Evolutionary conservation across 2,797 vertebrate genomes (phyloP), one percentile per base, ranked within the genome.

Genomic region (Syndactyla subalaris): DNA sequence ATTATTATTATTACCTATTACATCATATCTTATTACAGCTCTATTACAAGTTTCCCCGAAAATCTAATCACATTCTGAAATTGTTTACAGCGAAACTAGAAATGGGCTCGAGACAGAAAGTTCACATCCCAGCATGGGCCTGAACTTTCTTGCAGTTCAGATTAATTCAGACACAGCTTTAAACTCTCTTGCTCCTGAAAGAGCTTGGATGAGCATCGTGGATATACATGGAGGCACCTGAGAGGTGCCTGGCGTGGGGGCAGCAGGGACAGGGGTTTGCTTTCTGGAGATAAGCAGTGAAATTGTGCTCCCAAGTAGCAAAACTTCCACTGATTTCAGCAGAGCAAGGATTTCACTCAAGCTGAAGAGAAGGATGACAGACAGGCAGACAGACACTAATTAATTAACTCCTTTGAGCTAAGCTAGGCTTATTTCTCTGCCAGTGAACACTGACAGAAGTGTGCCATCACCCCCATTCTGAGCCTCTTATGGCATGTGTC

Each of bases 1-100:
- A 97, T 97, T 97, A 97, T 96, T 96, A 94, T 94, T 97, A 95
- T 97, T 96, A 82, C 94, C 91, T 95, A 96, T 97, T 97, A 97
- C 96, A 97, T 96, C 96, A 97, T 95, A 97, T 97, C 95, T 96
- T 95, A 95, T 95, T 97, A 95, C 93, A 92, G 88, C 89, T 94
- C 92, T 94, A 95, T 97, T 96, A 96, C 91, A 89, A 95, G 94
- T 92, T 96, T 96, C 88, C 86, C 91, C 83, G 94, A 96, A 97
- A 97, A 97, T 90, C 93, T 95, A 95, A 97, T 96, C 96, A 95
- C 92, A 81, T 96, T 97, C 91, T 97, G 94, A 95, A 91, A 96
- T 92, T 94, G 95, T 96, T 97, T 97, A 95, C 96, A 94, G 86
- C 71, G 6, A 96, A 95, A 59, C 61, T 75, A 94, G 88, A 74